Evolutionary conservation across 2,888 invertebrate genomes (phyloP).

Genomic region (Drosophila subsilvestris): DNA sequence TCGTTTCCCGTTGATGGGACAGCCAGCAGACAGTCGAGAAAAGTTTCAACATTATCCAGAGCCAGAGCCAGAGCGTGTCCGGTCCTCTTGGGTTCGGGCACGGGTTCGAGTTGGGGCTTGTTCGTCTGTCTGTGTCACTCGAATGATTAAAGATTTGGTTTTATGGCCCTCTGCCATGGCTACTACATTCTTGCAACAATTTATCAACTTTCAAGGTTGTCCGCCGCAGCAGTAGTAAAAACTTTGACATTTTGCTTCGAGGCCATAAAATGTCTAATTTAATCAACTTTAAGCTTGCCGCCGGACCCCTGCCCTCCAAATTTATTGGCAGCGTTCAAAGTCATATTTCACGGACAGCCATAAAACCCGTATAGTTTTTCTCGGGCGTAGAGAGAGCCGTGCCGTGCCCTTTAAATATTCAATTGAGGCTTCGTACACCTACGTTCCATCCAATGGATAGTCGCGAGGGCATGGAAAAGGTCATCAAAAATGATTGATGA

Average conservation of each 20-base stretch:
- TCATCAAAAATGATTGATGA: constrained; percentile 70
- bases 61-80: constrained; percentile 40
- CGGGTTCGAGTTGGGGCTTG: constrained; percentile 16
- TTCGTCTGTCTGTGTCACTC: constrained; percentile 71
- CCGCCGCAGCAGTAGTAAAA: constrained; percentile 70
- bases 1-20: constrained; percentile 68
- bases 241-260: constrained; percentile 60
- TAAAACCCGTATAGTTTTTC: constrained; percentile 41
- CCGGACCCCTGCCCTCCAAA: constrained; percentile 1
- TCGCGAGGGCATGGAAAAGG: constrained; percentile 26
- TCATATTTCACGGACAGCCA: constrained; percentile 59
- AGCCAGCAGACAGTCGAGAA: constrained; percentile 39
- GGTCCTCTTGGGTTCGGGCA: constrained; percentile 17
- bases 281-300: constrained; percentile 66
- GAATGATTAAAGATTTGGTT: constrained; percentile 78
- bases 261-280: constrained; percentile 76
- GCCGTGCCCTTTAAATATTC: constrained; percentile 64
- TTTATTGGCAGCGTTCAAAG: constrained; percentile 44
- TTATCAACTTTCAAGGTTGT: constrained; percentile 74
- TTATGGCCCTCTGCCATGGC: constrained; percentile 58
- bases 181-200: constrained; percentile 72
- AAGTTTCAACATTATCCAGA: constrained; percentile 62
- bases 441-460: neutral
- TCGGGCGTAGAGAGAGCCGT: neutral
- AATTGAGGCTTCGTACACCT: constrained; percentile 30